A percentile compares a stretch with the other conserved stretches of the same genome.
Conservation (phyloP, 2,888 invertebrate genomes). For the Halictus ligatus region DNA sequence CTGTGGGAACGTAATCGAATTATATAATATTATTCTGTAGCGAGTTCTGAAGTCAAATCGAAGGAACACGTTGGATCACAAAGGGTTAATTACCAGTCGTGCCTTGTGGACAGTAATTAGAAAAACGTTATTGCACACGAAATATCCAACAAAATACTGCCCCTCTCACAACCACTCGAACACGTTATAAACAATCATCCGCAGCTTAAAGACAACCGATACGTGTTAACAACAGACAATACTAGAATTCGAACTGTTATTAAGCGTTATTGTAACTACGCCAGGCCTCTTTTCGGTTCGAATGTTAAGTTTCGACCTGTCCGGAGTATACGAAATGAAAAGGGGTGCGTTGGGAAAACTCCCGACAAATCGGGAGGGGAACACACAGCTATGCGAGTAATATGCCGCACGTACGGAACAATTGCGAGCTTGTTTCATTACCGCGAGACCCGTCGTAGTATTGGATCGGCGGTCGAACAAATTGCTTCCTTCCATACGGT, state of each 20-base stretch:
- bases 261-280: slow-evolving; percentile 46
- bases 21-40: too few species aligned
- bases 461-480: slow-evolving; percentile 63
- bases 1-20: too few species aligned
- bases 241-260: slow-evolving; percentile 46
- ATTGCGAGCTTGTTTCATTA: slow-evolving; percentile 54
- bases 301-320: slow-evolving; percentile 4
- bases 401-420: slow-evolving; percentile 33
- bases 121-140: too few species aligned
- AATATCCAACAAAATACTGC: too few species aligned
- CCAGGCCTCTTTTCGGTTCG: slow-evolving; percentile 32
- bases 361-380: neutral
- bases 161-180: too few species aligned
- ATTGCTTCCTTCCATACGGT: slow-evolving; percentile 68
- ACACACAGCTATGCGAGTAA: slow-evolving; percentile 23
- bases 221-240: neutral
- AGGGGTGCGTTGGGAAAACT: slow-evolving; percentile 17
- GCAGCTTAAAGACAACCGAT: too few species aligned
- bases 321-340: neutral
- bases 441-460: slow-evolving; percentile 34
- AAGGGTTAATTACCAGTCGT: too few species aligned
- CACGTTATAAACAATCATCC: too few species aligned
- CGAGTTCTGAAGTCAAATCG: too few species aligned
- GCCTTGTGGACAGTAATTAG: too few species aligned
- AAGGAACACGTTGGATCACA: too few species aligned